phyloP scores from a whole-genome alignment of 2,113 vertebrate genomes.

The Ceyx melanurus region DNA sequence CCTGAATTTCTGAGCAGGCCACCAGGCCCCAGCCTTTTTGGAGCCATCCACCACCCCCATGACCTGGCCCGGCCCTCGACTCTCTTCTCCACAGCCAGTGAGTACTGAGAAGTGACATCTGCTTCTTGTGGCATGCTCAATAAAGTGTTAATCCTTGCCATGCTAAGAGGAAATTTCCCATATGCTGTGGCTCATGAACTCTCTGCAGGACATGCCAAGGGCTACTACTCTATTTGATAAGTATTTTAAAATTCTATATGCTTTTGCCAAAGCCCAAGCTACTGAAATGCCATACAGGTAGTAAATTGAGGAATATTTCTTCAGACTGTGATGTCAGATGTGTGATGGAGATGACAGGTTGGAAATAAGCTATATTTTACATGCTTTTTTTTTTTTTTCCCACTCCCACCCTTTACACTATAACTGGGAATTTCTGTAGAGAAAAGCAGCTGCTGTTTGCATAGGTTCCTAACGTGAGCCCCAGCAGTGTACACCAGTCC shows the following conservation, averaged over 20 bases:
- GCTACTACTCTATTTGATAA: not conserved
- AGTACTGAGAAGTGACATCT: slow-evolving; percentile 58
- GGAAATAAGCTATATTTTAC: not conserved
- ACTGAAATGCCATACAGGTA: not conserved
- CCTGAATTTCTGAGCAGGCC: slow-evolving; percentile 95
- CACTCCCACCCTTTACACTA: not conserved
- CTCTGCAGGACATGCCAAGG: not conserved
- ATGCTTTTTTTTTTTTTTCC: not conserved
- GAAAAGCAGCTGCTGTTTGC: not conserved
- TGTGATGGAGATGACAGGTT: not conserved
- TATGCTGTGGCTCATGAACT: slow-evolving; percentile 2
- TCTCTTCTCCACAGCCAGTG: slow-evolving; percentile 93
- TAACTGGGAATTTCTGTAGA: not conserved
- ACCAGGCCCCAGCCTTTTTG: slow-evolving; percentile 92
- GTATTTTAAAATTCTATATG: not conserved
- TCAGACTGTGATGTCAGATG: not conserved
- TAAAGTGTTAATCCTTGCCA: not conserved
- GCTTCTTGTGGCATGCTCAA: not conserved
- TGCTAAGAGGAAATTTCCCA: not conserved
- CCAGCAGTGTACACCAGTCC: not conserved
- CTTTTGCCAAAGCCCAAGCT: not conserved
- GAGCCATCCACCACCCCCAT: slow-evolving; percentile 92
- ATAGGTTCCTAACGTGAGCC: not conserved
- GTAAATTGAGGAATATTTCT: not conserved
- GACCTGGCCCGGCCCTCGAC: slow-evolving; percentile 94